A percentile compares a stretch with the other conserved stretches of the same genome.
These are phyloP conservation scores for Micrasema longulum DNA, from an alignment of 1,140 invertebrate species.

Conservation along the genomic window DNA sequence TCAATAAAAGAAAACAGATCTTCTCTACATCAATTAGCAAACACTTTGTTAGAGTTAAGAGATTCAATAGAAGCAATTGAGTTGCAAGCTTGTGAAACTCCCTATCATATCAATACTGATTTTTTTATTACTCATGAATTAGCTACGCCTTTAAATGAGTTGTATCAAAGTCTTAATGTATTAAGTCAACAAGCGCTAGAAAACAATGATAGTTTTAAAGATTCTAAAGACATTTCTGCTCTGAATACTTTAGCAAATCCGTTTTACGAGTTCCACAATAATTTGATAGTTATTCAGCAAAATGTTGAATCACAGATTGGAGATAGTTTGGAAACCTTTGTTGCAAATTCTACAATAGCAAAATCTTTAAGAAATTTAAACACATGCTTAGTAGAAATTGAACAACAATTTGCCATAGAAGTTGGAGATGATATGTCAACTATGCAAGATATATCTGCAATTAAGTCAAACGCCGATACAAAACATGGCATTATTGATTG, in stretches of 20 bases:
- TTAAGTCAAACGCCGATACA: slow-evolving; percentile 68
- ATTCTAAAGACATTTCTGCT: slow-evolving; percentile 60
- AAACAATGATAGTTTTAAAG: slow-evolving; percentile 56
- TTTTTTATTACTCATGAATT: slow-evolving; percentile 57
- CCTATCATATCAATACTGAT: slow-evolving; percentile 58
- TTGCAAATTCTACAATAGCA: slow-evolving; percentile 61
- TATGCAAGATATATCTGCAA: slow-evolving; percentile 69
- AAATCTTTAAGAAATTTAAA: slow-evolving; percentile 68
- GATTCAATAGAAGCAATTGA: slow-evolving; percentile 57
- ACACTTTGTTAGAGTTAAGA: slow-evolving; percentile 60
- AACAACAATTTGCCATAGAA: slow-evolving; percentile 64
- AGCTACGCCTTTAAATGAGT: slow-evolving; percentile 60
- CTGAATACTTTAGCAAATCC: slow-evolving; percentile 66
- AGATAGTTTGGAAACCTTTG: slow-evolving; percentile 57
- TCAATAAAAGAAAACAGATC: slow-evolving; percentile 48
- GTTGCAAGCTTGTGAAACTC: slow-evolving; percentile 16
- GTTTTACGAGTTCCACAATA: slow-evolving; percentile 65
- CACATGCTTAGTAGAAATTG: slow-evolving; percentile 68
- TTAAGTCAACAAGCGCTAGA: slow-evolving; percentile 61
- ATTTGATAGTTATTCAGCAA: slow-evolving; percentile 66
- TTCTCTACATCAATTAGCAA: slow-evolving; percentile 55
- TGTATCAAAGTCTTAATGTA: slow-evolving; percentile 60
- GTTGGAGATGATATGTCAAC: slow-evolving; percentile 66
- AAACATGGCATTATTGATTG: slow-evolving; percentile 43
- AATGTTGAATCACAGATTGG: slow-evolving; percentile 62